A percentile compares a stretch with the other conserved stretches of the same genome.
Evolutionary conservation across 2,113 vertebrate genomes (phyloP).

Genomic region (Anguilla japonica): DNA sequence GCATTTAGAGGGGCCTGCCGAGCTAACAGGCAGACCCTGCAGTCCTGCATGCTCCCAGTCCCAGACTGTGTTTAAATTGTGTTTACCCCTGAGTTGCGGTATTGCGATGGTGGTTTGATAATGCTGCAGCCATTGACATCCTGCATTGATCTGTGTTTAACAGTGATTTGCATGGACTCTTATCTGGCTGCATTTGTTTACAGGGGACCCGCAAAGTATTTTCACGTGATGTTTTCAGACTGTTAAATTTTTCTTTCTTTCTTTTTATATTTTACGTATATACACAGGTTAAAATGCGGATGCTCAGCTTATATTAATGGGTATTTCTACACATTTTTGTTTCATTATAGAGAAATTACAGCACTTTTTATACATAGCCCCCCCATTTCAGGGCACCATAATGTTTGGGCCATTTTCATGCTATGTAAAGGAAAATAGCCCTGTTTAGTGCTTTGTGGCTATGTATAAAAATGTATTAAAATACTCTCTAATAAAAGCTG

Average conservation of each 20-base stretch:
- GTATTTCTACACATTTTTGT: too few species aligned
- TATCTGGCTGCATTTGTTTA: not conserved
- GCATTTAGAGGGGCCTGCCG: not conserved
- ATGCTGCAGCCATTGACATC: not conserved
- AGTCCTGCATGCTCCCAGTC: not conserved
- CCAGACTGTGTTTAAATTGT: not conserved
- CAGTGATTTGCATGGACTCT: not conserved
- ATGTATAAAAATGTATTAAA: too few species aligned
- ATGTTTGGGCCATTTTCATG: too few species aligned
- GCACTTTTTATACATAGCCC: too few species aligned
- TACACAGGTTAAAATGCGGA: too few species aligned
- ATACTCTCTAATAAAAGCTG: too few species aligned
- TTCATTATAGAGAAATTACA: too few species aligned
- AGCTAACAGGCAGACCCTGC: not conserved
- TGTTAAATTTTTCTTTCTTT: not conserved
- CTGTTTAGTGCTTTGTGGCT: too few species aligned
- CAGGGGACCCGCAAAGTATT: not conserved
- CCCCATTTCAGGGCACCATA: too few species aligned
- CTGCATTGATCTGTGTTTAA: not conserved
- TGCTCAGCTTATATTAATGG: too few species aligned
- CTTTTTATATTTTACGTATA: too few species aligned
- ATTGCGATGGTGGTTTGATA: not conserved
- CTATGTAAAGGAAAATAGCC: too few species aligned
- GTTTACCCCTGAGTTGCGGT: not conserved
- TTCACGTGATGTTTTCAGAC: not conserved